Evolutionary conservation across 2,797 vertebrate genomes (phyloP), one percentile per base, ranked within the genome.

Genomic region (Diglossa cyanea): DNA sequence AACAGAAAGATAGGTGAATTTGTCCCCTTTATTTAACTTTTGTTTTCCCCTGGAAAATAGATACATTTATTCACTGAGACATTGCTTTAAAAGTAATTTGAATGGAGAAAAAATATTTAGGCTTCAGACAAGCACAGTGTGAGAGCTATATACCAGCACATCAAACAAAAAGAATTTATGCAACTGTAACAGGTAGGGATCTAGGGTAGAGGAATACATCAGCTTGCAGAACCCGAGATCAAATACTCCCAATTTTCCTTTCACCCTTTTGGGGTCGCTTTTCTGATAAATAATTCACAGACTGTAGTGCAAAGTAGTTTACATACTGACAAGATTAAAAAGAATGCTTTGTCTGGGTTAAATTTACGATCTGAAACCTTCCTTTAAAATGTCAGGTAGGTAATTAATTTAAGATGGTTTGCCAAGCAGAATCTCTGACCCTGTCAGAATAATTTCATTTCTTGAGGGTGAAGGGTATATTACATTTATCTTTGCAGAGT

Each of bases 311-410:
- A 97, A 98, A 98, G 97, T 98, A 97, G 97, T 98, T 98, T 98
- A 98, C 98, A 98, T 98, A 98, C 96, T 97, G 98, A 98, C 97
- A 98, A 98, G 98, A 98, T 98, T 98, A 98, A 98, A 98, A 98
- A 97, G 97, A 98, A 97, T 97, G 97, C 97, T 98, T 98, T 98
- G 97, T 98, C 98, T 98, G 95, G 96, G 97, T 98, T 98, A 98
- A 98, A 98, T 98, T 98, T 98, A 98, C 82, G 86, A 96, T 97
- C 95, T 96, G 96, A 98, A 98, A 97, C 96, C 96, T 98, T 98
- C 96, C 95, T 98, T 98, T 98, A 97, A 98, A 98, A 98, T 98
- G 98, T 98, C 98, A 98, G 97, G 94, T 96, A 96, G 94, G 97
- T 98, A 98, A 98, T 98, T 98, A 98, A 98, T 98, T 98, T 98